Conservation (phyloP, 2,797 vertebrate species). For the Discoglossus pictus region DNA sequence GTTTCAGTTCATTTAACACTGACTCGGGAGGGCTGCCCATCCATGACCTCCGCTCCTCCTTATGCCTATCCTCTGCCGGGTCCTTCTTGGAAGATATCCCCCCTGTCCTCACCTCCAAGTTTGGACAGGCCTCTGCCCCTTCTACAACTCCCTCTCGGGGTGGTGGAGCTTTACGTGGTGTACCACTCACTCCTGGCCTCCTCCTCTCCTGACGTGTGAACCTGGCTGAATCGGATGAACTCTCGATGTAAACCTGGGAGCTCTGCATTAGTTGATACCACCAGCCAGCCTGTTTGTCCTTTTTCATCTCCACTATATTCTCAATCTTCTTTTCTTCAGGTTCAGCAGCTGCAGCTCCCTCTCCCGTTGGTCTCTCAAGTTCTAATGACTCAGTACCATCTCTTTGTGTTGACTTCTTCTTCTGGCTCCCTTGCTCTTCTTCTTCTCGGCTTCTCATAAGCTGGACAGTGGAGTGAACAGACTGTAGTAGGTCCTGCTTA, state of each 20-base stretch:
- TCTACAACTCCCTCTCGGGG: conserved; percentile 90
- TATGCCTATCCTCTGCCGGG: conserved; percentile 47
- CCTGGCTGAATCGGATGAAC: conserved; percentile 78
- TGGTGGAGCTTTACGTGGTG: conserved; percentile 69
- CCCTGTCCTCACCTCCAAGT: conserved; percentile 58
- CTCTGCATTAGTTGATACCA: conserved; percentile 99
- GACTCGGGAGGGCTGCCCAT: conserved; percentile 96
- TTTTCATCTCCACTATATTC: conserved; percentile 63
- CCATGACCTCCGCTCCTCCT: conserved; percentile 80
- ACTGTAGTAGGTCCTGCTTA: conserved; percentile 79
- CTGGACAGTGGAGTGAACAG: conserved; percentile 88
- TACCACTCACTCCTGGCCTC: not conserved
- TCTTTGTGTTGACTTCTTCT: conserved; percentile 36
- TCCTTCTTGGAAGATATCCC: conserved; percentile 18
- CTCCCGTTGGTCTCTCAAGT: conserved; percentile 63
- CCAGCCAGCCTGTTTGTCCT: conserved; percentile 87
- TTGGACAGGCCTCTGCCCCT: conserved; percentile 84
- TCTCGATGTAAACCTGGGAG: conserved; percentile 96
- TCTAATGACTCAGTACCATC: conserved; percentile 48
- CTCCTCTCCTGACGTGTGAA: conserved; percentile 79
- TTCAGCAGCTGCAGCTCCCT: conserved; percentile 63
- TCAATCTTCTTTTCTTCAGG: conserved; percentile 47
- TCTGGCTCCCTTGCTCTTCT: conserved; percentile 46
- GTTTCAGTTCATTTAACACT: conserved; percentile 78
- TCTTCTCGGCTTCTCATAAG: conserved; percentile 79